Evolutionary conservation across 2,888 invertebrate species (phyloP), one percentile per base, ranked within the genome.

Genomic region (Drosophila mimetica): DNA sequence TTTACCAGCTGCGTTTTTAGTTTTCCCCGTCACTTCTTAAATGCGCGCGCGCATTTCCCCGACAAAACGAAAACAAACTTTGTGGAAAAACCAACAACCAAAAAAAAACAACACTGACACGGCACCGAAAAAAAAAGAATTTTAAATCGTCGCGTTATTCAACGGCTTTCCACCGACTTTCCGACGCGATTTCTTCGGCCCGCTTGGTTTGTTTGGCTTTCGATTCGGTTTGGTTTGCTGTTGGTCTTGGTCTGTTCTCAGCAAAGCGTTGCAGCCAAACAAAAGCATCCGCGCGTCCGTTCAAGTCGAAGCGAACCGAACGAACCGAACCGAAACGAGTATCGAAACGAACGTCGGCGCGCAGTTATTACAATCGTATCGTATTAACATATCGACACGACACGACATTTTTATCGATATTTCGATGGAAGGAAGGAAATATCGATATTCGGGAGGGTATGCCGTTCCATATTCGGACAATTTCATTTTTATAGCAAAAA

Each of bases 31-130:
- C 25, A 14, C 44, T 25, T 44, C 28, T 77, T 70, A 75, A 79
- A 75, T 82, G 82, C 79, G 82, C 82, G 79, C 82, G 80, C 80
- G 82, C 82, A 80, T 82, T 79, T 63, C 59, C 47, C 48, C 63
- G 72, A 63, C 58, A 51, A 72, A 65, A 60, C 73, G 61, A 79
- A 64, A 67, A 65, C 58, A 52, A 60, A 57, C 55, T n/a, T 25
- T 36, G 14, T 11, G n/a, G 25, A n/a, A 13, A 36, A 14, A 16
- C 25, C 11, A n/a, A 9, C 9, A 14, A 25, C 1, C 25, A 25
- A 28, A 28, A 28, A 44, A 44, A 25, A 25, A 28, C 9, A 41
- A 28, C 39, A 42, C 22, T 39, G 39, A 16, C 25, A 25, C n/a
- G 3, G 14, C 44, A 44, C 44, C 44, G 44, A 44, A 44, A 44